Evolutionary conservation across 2,888 invertebrate species (phyloP).

Genomic region (Sinhomidia bicolor): DNA sequence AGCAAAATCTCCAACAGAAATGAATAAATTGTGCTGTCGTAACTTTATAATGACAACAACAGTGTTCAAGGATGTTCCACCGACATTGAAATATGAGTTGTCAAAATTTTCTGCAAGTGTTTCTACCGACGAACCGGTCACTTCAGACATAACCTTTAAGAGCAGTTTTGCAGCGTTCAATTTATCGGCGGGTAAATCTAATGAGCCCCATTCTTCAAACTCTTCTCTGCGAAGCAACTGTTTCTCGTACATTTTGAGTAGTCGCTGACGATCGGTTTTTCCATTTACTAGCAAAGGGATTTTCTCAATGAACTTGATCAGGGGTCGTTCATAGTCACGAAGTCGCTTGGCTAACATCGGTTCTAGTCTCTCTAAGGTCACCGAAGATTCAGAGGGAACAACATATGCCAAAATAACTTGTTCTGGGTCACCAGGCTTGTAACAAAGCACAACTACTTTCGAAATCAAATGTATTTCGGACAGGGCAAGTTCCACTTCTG

Average conservation of each 20-base stretch:
- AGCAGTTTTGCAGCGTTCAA: slow-evolving; percentile 85
- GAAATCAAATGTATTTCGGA: slow-evolving; percentile 86
- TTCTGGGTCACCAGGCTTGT: slow-evolving; percentile 85
- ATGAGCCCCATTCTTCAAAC: slow-evolving; percentile 85
- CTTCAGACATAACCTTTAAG: slow-evolving; percentile 88
- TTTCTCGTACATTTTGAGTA: slow-evolving; percentile 88
- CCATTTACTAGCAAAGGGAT: slow-evolving; percentile 93
- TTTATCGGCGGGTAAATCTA: slow-evolving; percentile 84
- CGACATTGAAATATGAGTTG: slow-evolving; percentile 91
- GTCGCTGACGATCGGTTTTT: slow-evolving; percentile 91
- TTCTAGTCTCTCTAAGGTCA: slow-evolving; percentile 42
- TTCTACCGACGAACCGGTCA: slow-evolving; percentile 85
- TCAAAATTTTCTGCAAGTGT: slow-evolving; percentile 84
- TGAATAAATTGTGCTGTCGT: slow-evolving; percentile 89
- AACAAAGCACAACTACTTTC: slow-evolving; percentile 90
- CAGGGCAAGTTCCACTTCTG: slow-evolving; percentile 83
- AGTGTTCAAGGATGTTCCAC: slow-evolving; percentile 93
- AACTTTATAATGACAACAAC: slow-evolving; percentile 90
- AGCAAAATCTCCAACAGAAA: slow-evolving; percentile 90
- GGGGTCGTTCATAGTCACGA: slow-evolving; percentile 76
- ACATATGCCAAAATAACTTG: slow-evolving; percentile 75
- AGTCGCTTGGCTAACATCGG: slow-evolving; percentile 15
- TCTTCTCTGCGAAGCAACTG: slow-evolving; percentile 80
- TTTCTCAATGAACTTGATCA: slow-evolving; percentile 83
- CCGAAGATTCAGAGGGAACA: slow-evolving; percentile 52